phyloP scores from a whole-genome alignment of 2,113 vertebrate species.

The Bolborhynchus lineola region DNA sequence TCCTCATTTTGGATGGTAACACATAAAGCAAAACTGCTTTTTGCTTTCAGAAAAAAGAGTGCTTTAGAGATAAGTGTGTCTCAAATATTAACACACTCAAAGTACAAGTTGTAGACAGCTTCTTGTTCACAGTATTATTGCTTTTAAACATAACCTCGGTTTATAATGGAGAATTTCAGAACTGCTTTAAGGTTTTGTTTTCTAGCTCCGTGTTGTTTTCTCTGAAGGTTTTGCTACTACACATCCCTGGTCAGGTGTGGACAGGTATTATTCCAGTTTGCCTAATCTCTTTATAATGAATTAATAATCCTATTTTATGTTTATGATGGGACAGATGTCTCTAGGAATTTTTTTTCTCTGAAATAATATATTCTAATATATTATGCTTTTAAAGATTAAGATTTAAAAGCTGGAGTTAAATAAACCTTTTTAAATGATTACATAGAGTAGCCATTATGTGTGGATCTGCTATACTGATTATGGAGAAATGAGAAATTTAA shows the following conservation, averaged over 20 bases:
- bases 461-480: neutral
- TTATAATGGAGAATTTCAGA: neutral
- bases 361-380: neutral
- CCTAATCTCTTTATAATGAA: neutral
- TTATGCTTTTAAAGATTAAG: neutral
- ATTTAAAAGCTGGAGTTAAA: neutral
- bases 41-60: neutral
- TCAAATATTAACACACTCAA: neutral
- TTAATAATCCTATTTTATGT: neutral
- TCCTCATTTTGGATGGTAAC: neutral
- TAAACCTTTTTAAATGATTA: neutral
- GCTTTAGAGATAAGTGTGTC: neutral
- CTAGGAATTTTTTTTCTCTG: neutral
- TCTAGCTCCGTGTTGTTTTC: neutral
- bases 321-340: neutral
- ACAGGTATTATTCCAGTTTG: neutral
- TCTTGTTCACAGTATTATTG: neutral
- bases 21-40: neutral
- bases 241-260: neutral
- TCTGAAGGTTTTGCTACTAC: neutral
- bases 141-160: neutral
- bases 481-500: neutral
- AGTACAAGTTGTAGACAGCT: neutral
- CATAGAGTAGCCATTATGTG: neutral
- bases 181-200: neutral